These are phyloP conservation scores for Podarcis lilfordi DNA, from an alignment of 2,797 vertebrate genomes.

Conservation along the genomic window DNA sequence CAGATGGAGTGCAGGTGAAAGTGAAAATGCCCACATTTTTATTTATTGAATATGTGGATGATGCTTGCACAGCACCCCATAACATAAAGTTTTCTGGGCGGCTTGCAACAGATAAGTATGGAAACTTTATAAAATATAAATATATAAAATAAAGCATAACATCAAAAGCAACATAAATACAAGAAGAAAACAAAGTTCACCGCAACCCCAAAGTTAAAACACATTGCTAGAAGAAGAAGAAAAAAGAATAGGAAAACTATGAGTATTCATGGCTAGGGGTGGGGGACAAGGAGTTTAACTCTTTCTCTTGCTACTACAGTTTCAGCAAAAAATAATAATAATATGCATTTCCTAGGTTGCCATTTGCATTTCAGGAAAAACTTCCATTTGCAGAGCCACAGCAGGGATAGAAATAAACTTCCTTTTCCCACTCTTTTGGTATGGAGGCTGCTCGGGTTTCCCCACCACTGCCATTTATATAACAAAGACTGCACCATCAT, in stretches of 20 bases:
- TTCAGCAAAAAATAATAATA: neutral
- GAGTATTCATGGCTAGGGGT: too few relatives aligned
- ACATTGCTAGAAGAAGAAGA: neutral
- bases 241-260: too few relatives aligned
- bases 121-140: neutral
- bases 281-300: too few relatives aligned
- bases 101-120: neutral
- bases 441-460: neutral
- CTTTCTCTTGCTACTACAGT: neutral
- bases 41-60: too few relatives aligned
- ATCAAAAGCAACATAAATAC: neutral
- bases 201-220: neutral
- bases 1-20: constrained; percentile 36
- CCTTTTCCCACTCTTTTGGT: neutral
- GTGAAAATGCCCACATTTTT: constrained; percentile 19
- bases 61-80: too few relatives aligned
- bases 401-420: neutral
- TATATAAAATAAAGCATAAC: neutral
- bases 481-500: neutral
- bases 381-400: neutral
- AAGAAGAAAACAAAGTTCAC: neutral
- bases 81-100: too few relatives aligned
- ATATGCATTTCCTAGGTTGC: neutral
- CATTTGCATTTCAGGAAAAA: neutral
- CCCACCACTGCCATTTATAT: neutral